A percentile compares a stretch with the other conserved stretches of the same genome.
Conservation (phyloP, 2,888 invertebrate species). For the Cistogaster globosa region DNA sequence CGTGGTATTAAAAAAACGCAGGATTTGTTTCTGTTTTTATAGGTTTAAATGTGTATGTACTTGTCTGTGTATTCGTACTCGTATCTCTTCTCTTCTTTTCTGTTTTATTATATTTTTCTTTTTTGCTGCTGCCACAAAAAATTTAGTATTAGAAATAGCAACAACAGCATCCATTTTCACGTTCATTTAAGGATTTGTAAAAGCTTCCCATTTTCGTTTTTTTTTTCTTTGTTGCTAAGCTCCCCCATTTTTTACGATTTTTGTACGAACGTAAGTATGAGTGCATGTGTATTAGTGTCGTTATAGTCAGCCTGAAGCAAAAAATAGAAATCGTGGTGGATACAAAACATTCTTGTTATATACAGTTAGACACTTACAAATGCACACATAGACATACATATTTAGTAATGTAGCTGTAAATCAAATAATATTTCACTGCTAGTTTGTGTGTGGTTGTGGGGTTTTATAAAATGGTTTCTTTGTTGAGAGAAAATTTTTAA, state of each 20-base stretch:
- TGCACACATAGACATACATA: neutral
- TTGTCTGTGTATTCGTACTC: slow-evolving; percentile 29
- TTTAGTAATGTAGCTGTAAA: neutral
- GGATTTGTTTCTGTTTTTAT: neutral
- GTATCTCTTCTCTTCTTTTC: slow-evolving; percentile 38
- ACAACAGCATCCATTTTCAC: slow-evolving; percentile 68
- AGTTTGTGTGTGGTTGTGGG: slow-evolving; percentile 26
- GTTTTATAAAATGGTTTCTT: slow-evolving; percentile 72
- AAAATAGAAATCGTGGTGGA: slow-evolving; percentile 10
- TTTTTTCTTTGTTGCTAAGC: neutral
- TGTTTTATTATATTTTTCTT: slow-evolving; percentile 8
- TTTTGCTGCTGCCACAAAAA: slow-evolving; percentile 20
- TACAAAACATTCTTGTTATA: slow-evolving; percentile 40
- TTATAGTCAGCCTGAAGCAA: slow-evolving; percentile 22
- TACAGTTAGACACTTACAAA: slow-evolving; percentile 36
- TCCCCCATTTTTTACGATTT: slow-evolving; percentile 12
- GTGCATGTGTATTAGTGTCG: neutral
- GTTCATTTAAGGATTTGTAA: slow-evolving; percentile 62
- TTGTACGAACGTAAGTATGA: neutral
- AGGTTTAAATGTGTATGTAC: neutral
- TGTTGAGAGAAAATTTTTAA: slow-evolving; percentile 64
- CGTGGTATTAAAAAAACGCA: slow-evolving; percentile 57
- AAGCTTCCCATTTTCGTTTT: neutral
- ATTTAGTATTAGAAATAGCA: slow-evolving; percentile 14
- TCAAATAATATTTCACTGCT: neutral